Base-by-base conservation (phyloP, 2,113 vertebrate species). In the Barbus barbus region DNA sequence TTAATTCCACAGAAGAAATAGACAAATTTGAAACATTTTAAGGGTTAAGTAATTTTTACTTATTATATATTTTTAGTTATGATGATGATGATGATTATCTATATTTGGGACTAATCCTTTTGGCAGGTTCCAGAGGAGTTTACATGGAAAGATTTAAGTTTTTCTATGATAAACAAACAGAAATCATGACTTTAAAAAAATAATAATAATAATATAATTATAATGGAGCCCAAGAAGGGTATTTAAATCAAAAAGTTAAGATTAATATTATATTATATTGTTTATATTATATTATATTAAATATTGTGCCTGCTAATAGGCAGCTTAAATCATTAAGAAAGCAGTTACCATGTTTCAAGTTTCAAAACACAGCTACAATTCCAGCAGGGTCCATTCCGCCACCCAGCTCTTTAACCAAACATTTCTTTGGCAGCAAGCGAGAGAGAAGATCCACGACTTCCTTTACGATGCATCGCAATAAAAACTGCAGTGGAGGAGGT, bases 381-480 rank as follows among this genome's bases (percentile, higher is more conserved):
- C 67, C 33, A 71, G 65, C 33, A 69, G 67, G 67, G 20, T 71
- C 33, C 20, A 71, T 71, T 71, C 9, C 67, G 0, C 33, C 67
- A 71, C 33, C 33, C 67, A 38, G 67, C 33, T 38, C 20, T 71
- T 71, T 38, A 71, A 71, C 31, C 67, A 71, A 71, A 71, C 67
- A 71, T n/a, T 36, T 71, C 1, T 38, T 71, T 38, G 67, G 67
- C 67, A 71, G 20, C 20, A 71, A 71, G 67, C 9, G 4, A n/a
- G 67, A 38, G 33, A 71, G 67, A 71, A 71, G 78, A 79, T 63
- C 78, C 36, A 58, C 63, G 78, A 44, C 41, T 81, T 67, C 78
- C 38, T 65, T 48, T 63, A 81, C 26, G 9, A 5, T 7, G 14
- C 24, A 81, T 81, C 22, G 1, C 36, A 71, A 51, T 81, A 69